These are phyloP conservation scores for Osmoderma eremita DNA, from an alignment of 2,888 invertebrate species.

Conservation along the genomic window DNA sequence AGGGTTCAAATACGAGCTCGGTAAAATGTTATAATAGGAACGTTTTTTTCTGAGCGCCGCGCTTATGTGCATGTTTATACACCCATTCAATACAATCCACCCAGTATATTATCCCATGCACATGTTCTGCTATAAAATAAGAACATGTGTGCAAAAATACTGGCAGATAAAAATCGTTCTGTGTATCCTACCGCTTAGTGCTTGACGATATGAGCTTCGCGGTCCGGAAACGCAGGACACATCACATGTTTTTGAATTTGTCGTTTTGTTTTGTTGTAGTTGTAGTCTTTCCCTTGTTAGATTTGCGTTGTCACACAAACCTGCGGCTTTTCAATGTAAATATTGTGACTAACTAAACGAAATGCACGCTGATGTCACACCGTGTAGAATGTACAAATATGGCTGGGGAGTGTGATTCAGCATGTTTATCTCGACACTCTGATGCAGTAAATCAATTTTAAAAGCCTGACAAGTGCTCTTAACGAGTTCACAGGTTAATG, in stretches of 20 bases:
- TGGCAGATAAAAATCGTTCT: conserved; percentile 51
- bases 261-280: conserved; percentile 5
- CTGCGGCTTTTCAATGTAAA: conserved; percentile 26
- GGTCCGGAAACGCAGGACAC: conserved; percentile 54
- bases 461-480: background rate
- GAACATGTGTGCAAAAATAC: conserved; percentile 50
- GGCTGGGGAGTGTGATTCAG: conserved; percentile 10
- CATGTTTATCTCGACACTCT: conserved; percentile 6
- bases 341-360: conserved; percentile 17
- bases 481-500: background rate
- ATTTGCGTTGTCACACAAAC: background rate
- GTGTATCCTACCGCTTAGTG: conserved; percentile 51
- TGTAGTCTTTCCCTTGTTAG: too few species aligned
- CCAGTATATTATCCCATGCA: conserved; percentile 39
- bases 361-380: conserved; percentile 19
- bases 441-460: conserved; percentile 24
- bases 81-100: background rate
- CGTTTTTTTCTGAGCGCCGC: conserved; percentile 7
- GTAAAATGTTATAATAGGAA: conserved; percentile 10
- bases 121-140: conserved; percentile 17
- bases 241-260: conserved; percentile 50
- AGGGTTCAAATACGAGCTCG: conserved; percentile 13
- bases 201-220: conserved; percentile 42
- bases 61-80: background rate
- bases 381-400: conserved; percentile 22